These are phyloP conservation scores for Cinclus cinclus DNA, from an alignment of 2,113 vertebrate genomes.

Conservation along the genomic window DNA sequence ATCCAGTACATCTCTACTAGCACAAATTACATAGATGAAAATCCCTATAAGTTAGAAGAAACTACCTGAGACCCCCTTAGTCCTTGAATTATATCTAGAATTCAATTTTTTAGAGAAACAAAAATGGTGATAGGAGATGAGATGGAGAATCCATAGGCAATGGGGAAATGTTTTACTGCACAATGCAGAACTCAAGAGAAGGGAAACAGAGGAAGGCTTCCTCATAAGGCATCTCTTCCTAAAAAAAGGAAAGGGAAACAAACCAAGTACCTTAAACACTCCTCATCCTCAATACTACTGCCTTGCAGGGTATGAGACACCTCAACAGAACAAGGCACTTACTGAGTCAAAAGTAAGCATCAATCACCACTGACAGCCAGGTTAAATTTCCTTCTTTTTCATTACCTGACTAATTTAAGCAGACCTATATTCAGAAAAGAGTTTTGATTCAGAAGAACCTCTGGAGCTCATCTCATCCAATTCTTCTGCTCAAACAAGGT, in stretches of 20 bases:
- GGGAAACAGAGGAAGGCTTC: neutral
- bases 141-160: neutral
- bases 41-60: neutral
- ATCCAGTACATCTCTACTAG: neutral
- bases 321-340: neutral
- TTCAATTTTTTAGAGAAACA: neutral
- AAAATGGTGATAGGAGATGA: neutral
- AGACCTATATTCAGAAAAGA: neutral
- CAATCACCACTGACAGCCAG: neutral
- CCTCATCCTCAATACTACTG: neutral
- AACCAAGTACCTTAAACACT: neutral
- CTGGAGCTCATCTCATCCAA: neutral
- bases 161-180: neutral
- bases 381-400: neutral
- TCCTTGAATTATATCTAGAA: neutral
- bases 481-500: neutral
- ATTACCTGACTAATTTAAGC: neutral
- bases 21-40: neutral
- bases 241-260: neutral
- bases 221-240: neutral
- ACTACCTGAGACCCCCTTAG: neutral
- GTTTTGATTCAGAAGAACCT: neutral
- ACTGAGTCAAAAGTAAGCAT: neutral
- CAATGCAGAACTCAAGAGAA: neutral
- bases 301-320: neutral